Conservation (phyloP, 2,113 vertebrate genomes). For the Trematocara variabile region DNA sequence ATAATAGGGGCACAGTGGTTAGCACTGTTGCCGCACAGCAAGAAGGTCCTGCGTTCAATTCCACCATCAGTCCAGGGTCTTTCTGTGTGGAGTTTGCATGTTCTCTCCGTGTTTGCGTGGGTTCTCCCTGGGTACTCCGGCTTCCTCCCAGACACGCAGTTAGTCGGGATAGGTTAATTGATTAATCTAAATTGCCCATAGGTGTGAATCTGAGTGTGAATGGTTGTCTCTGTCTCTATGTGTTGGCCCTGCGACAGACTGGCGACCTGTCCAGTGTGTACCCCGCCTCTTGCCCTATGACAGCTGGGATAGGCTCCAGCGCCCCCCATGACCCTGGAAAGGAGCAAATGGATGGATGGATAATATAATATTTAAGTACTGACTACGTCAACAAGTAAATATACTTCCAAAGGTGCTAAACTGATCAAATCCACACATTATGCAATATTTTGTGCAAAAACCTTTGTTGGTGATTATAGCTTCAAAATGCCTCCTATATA, state of each 20-base stretch:
- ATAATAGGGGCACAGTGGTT: background rate
- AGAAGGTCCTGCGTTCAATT: background rate
- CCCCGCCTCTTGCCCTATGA: background rate
- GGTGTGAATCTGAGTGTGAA: background rate
- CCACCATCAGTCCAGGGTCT: background rate
- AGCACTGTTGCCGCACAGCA: background rate
- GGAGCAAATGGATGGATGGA: background rate
- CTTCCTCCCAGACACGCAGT: background rate
- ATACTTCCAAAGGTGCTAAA: background rate
- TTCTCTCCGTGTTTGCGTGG: background rate
- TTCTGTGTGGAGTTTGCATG: background rate
- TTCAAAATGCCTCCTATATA: background rate
- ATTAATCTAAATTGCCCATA: background rate
- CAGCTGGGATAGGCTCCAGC: background rate
- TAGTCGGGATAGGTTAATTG: background rate
- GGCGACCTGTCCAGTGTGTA: accelerated
- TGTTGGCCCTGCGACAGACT: background rate
- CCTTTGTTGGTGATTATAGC: background rate
- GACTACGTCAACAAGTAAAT: background rate
- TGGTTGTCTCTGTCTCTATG: background rate
- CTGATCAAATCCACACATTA: background rate
- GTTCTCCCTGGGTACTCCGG: background rate
- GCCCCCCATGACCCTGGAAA: background rate
- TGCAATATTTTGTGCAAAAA: background rate
- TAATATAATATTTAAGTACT: background rate